phyloP scores from a whole-genome alignment of 2,797 vertebrate genomes.

The Aphelocoma californica region DNA sequence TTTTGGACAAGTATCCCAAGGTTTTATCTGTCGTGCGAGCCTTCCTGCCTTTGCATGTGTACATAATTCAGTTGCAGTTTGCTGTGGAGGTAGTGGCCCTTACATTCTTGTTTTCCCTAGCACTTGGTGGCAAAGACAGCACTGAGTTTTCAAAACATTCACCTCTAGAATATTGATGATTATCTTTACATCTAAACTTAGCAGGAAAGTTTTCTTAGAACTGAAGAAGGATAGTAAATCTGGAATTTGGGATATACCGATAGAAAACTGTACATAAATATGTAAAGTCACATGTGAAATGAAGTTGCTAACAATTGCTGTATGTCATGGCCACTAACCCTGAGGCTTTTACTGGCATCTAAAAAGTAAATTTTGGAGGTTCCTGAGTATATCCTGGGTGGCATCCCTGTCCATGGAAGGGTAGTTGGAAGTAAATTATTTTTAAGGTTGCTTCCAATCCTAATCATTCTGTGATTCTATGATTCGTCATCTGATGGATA shows the following conservation, averaged over 20 bases:
- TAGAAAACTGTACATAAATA: background rate
- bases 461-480: background rate
- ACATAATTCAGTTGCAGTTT: background rate
- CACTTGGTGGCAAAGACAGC: background rate
- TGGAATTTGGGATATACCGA: background rate
- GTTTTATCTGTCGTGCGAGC: background rate
- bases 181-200: background rate
- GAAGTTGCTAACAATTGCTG: background rate
- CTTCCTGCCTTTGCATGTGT: background rate
- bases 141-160: background rate
- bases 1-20: background rate
- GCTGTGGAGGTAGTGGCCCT: background rate
- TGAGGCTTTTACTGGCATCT: background rate
- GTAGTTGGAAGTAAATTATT: background rate
- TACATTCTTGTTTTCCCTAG: background rate
- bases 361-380: background rate
- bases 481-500: background rate
- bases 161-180: background rate
- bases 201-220: background rate
- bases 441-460: background rate
- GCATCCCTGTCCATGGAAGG: background rate
- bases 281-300: background rate
- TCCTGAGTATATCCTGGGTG: background rate
- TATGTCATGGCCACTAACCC: background rate
- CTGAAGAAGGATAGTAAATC: background rate